Conservation (phyloP, 2,888 invertebrate species). For the Phasia obesa region DNA sequence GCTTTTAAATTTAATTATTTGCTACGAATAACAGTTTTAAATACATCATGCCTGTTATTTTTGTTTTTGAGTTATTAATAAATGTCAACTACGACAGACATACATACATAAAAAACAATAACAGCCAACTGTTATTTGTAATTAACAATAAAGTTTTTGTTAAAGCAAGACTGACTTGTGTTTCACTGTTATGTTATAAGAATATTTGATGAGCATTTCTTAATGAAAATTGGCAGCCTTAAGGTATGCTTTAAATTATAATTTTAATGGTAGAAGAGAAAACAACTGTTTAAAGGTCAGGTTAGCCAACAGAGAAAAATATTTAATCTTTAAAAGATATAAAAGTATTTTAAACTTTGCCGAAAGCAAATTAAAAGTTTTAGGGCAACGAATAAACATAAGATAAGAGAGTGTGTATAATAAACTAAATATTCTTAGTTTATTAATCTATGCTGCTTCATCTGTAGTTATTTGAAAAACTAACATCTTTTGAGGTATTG, state of each 20-base stretch:
- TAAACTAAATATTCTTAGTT: too few relatives aligned
- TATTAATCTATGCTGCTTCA: too few relatives aligned
- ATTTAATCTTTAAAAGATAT: background rate
- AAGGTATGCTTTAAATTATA: constrained; percentile 44
- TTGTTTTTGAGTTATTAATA: constrained; percentile 1
- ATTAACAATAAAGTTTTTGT: constrained; percentile 37
- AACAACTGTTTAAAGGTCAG: background rate
- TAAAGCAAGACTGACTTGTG: constrained; percentile 10
- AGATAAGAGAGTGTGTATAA: too few relatives aligned
- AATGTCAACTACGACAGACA: constrained; percentile 26
- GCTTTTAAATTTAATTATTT: background rate
- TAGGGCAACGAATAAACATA: too few relatives aligned
- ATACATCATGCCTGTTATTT: background rate
- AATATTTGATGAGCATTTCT: constrained; percentile 40
- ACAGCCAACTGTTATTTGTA: constrained; percentile 14
- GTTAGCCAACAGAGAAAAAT: background rate
- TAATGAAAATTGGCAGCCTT: constrained; percentile 55
- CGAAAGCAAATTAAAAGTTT: background rate
- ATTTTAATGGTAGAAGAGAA: background rate
- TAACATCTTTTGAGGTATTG: too few relatives aligned
- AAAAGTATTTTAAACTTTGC: background rate
- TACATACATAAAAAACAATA: background rate
- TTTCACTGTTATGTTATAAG: background rate
- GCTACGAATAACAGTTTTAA: background rate
- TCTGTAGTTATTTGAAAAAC: too few relatives aligned